Base-by-base conservation (phyloP, 2,797 vertebrate species). In the Chanos chanos region DNA sequence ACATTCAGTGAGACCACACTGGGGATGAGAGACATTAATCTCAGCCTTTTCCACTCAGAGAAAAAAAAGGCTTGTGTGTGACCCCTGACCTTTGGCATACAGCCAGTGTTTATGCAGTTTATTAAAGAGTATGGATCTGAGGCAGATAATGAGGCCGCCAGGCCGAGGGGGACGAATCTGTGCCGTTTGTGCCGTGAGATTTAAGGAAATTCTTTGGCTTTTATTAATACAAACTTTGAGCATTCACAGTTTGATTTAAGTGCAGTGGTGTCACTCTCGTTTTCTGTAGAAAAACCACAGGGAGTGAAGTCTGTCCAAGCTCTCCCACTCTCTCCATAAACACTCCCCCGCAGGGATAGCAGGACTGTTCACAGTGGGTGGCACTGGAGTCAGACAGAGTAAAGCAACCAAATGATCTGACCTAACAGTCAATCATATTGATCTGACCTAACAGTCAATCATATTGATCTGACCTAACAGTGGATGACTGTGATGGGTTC, bases 361-460 rank as follows among this genome's bases (percentile, higher is more conserved):
- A 45, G 47, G 51, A 33, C 34, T 15, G 19, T 15, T 18, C 22
- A 7, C 15, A 22, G 54, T 72, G 62, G 40, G 59, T 55, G 69
- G 62, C 24, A 49, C 45, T 30, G 16, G 39, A 43, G 66, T 69
- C 55, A 66, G 56, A 66, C 66, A 60, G 58, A n/a, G 49, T 56
- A 56, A 66, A 72, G 75, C 66, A 63, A 69, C 63, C 69, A 64
- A 61, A n/a, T n/a, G n/a, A n/a, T n/a, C n/a, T n/a, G n/a, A n/a
- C n/a, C n/a, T n/a, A n/a, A n/a, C n/a, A n/a, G n/a, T n/a, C n/a
- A n/a, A n/a, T n/a, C n/a, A n/a, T n/a, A n/a, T n/a, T n/a, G n/a
- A n/a, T n/a, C n/a, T n/a, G n/a, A n/a, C n/a, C n/a, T n/a, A n/a
- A n/a, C n/a, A n/a, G n/a, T n/a, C n/a, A n/a, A n/a, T n/a, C n/a